These are phyloP conservation scores for Cartodere bifasciata DNA, from an alignment of 2,888 invertebrate genomes.

Conservation along the genomic window DNA sequence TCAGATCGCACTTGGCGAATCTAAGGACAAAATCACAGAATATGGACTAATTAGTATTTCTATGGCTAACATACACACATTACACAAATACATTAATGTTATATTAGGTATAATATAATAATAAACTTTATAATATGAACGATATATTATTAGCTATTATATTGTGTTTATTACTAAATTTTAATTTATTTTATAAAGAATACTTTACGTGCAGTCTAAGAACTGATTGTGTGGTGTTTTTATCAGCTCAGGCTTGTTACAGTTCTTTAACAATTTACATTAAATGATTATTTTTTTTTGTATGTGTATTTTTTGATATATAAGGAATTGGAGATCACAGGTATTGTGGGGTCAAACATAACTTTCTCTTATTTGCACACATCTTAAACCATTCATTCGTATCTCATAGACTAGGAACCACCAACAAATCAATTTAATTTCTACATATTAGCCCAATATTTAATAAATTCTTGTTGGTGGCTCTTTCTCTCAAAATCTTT, in stretches of 20 bases:
- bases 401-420: no score
- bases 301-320: constrained; percentile 34
- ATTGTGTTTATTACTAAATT: constrained; percentile 33
- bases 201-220: constrained; percentile 39
- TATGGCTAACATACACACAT: constrained; percentile 34
- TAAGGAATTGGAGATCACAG: constrained; percentile 38
- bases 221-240: constrained; percentile 38
- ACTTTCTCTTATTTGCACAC: constrained; percentile 16
- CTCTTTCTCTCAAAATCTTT: no score
- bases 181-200: constrained; percentile 37
- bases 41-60: constrained; percentile 32
- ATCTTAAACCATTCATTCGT: no score
- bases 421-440: no score
- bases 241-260: constrained; percentile 13
- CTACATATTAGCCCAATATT: no score
- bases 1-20: constrained; percentile 9
- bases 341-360: constrained; percentile 30
- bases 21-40: constrained; percentile 29
- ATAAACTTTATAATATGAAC: constrained; percentile 34
- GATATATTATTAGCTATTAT: constrained; percentile 32
- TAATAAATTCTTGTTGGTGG: no score
- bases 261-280: neutral
- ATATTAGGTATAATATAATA: constrained; percentile 29
- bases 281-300: constrained; percentile 31
- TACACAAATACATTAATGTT: constrained; percentile 31